Evolutionary conservation across 2,888 invertebrate species (phyloP).

Genomic region (Masnerella sp.): DNA sequence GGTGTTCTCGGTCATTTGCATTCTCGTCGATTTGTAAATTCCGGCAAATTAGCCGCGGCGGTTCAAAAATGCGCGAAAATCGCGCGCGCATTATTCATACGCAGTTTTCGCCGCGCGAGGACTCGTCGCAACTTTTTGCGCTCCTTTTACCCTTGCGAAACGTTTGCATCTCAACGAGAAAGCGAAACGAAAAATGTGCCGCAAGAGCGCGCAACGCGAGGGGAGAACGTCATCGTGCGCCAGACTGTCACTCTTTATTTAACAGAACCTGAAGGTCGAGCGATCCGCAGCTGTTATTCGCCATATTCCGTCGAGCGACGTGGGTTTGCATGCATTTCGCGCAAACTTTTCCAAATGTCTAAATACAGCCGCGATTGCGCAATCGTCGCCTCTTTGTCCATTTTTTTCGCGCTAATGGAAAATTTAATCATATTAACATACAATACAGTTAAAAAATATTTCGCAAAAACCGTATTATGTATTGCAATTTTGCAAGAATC

Average conservation of each 20-base stretch:
- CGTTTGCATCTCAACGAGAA: slow-evolving; percentile 66
- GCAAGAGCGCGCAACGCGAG: slow-evolving; percentile 46
- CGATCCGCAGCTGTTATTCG: slow-evolving; percentile 57
- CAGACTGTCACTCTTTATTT: slow-evolving; percentile 60
- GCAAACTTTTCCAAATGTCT: slow-evolving; percentile 51
- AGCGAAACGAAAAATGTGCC: slow-evolving; percentile 52
- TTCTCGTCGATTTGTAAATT: too few relatives aligned
- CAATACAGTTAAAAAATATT: too few relatives aligned
- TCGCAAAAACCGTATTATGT: too few relatives aligned
- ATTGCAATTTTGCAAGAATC: too few relatives aligned
- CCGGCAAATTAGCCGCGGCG: too few relatives aligned
- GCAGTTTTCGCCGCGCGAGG: too few relatives aligned
- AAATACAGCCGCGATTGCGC: slow-evolving; percentile 43
- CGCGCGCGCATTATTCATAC: too few relatives aligned
- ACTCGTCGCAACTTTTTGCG: slow-evolving; percentile 57
- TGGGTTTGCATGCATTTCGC: slow-evolving; percentile 49
- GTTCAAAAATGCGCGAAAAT: too few relatives aligned
- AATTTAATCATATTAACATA: too few relatives aligned
- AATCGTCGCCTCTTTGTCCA: slow-evolving; percentile 11
- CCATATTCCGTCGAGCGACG: slow-evolving; percentile 40
- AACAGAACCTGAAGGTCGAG: slow-evolving; percentile 56
- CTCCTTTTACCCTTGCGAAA: slow-evolving; percentile 69
- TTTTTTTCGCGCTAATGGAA: too few relatives aligned
- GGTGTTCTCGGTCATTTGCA: too few relatives aligned
- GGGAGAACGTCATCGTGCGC: slow-evolving; percentile 61